Evolutionary conservation across 1,140 invertebrate species (phyloP), one percentile per base, ranked within the genome.

Genomic region (Eurosta solidaginis): DNA sequence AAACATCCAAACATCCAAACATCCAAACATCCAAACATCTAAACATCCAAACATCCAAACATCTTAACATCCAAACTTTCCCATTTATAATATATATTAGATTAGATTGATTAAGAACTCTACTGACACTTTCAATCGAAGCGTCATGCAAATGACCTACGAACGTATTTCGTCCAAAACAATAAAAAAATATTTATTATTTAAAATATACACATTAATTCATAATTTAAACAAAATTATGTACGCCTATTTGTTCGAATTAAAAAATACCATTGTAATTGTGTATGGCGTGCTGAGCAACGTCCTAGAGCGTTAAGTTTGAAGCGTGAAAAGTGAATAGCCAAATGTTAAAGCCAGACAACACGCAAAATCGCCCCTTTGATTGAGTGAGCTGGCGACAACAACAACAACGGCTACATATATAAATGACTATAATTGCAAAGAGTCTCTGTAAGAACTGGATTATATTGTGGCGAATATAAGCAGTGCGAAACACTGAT

Each of bases 211-310:
- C 59, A 68, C 33, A 68, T 68, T n/a, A 68, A 68, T 68, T 68
- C 59, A 20, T 68, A 68, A 68, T 68, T n/a, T 68, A 40, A 68
- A 68, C 33, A 68, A 68, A 68, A 68, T 68, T 68, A 68, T 68
- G 59, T 33, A 68, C 59, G 36, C 59, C 59, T 68, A 68, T 68
- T n/a, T 68, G 59, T 40, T 40, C 14, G 6, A 68, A 68, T 68
- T 68, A 68, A 40, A 20, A 68, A 68, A 68, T 29, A 59, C 59
- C 59, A 42, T 40, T 68, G 59, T 36, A 68, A 36, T 68, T 68
- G 59, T 20, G 27, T 6, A 22, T 68, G 17, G 59, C 59, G 59
- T 68, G 59, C 33, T 68, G 59, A 20, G 33, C n/a, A 20, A 17
- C 29, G n/a, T 20, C 9, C 17, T 40, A 68, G 6, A 6, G 59